phyloP scores from a whole-genome alignment of 2,888 invertebrate genomes.

The Macrophya alboannulata region DNA sequence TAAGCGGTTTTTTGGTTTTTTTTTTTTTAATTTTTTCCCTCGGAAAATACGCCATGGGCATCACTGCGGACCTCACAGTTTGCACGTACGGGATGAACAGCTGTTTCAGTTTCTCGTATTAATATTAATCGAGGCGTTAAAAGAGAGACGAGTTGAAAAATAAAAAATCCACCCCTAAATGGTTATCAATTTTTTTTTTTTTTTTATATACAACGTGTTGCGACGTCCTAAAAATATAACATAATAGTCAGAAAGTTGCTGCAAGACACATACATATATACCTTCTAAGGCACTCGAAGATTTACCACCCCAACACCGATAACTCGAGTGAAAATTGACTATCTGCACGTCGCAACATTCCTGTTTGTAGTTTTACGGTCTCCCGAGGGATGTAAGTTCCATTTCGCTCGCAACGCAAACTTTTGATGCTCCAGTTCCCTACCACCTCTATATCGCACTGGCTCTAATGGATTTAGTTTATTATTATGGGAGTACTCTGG shows the following conservation, averaged over 20 bases:
- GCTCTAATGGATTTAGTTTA: slow-evolving; percentile 48
- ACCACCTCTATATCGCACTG: slow-evolving; percentile 26
- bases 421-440: slow-evolving; percentile 40
- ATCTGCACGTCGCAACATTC: slow-evolving; percentile 49
- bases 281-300: slow-evolving; percentile 18
- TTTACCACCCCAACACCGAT: slow-evolving; percentile 34
- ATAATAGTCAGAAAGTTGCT: neutral
- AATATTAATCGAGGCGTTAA: neutral
- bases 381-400: slow-evolving; percentile 53
- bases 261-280: neutral
- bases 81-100: slow-evolving; percentile 34
- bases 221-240: neutral
- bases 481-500: slow-evolving; percentile 25
- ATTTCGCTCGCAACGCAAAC: slow-evolving; percentile 51
- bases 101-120: slow-evolving; percentile 30
- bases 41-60: neutral
- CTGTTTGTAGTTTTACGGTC: slow-evolving; percentile 50
- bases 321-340: slow-evolving; percentile 56
- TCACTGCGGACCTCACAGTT: slow-evolving; percentile 26
- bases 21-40: neutral
- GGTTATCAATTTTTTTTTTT: neutral
- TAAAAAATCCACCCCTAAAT: neutral
- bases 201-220: neutral
- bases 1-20: slow-evolving; percentile 19
- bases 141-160: neutral